phyloP scores from a whole-genome alignment of 1,140 invertebrate genomes.

The Calosoma granatense region DNA sequence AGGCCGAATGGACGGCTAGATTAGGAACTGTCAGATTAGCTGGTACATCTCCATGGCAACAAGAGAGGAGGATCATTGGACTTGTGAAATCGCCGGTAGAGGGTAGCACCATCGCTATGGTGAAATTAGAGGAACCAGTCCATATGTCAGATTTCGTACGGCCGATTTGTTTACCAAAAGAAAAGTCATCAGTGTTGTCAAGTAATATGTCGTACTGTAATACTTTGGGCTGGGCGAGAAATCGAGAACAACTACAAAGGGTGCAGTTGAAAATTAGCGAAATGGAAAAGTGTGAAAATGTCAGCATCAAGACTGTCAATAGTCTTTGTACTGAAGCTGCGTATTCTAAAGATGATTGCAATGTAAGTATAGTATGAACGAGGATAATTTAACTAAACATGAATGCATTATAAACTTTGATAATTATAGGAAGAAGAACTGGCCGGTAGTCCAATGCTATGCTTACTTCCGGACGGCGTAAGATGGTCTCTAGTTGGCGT shows the following conservation, averaged over 20 bases:
- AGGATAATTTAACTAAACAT: no score
- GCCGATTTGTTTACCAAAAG: slow-evolving; percentile 64
- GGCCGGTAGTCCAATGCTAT: slow-evolving; percentile 74
- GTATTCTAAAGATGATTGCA: slow-evolving; percentile 67
- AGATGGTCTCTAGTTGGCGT: slow-evolving; percentile 65
- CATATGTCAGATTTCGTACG: slow-evolving; percentile 71
- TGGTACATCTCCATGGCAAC: slow-evolving; percentile 75
- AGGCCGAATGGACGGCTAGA: slow-evolving; percentile 72
- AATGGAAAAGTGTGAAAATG: slow-evolving; percentile 73
- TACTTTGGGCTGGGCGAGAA: slow-evolving; percentile 72
- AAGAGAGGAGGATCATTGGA: slow-evolving; percentile 71
- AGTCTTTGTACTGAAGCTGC: slow-evolving; percentile 72
- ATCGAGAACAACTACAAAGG: slow-evolving; percentile 65
- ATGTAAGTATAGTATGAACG: slow-evolving; percentile 59
- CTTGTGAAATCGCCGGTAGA: slow-evolving; percentile 85
- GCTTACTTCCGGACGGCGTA: slow-evolving; percentile 49
- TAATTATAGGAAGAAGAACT: slow-evolving; percentile 65
- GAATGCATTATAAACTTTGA: not conserved
- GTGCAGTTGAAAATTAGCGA: slow-evolving; percentile 59
- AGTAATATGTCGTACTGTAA: slow-evolving; percentile 49
- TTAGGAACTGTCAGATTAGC: slow-evolving; percentile 66
- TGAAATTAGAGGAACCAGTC: slow-evolving; percentile 67
- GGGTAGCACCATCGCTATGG: slow-evolving; percentile 70
- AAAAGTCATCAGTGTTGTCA: slow-evolving; percentile 20
- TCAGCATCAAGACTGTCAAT: slow-evolving; percentile 70